phyloP scores from a whole-genome alignment of 1,140 invertebrate species.

The Pissodes strobi region DNA sequence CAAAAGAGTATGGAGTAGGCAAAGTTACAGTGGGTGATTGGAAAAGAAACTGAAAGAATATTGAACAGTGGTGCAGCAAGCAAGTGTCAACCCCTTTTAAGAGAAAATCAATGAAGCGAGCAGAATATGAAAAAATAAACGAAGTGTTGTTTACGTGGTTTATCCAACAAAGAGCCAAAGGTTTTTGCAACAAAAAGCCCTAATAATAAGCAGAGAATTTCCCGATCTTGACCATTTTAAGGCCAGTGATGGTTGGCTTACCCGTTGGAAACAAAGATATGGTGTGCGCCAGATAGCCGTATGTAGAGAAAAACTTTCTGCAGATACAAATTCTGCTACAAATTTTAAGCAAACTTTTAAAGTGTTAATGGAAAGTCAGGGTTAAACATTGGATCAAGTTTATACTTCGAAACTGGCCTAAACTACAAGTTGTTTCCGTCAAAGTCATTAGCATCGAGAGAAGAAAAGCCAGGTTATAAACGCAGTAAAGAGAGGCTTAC shows the following conservation, averaged over 20 bases:
- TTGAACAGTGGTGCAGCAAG: constrained; percentile 3
- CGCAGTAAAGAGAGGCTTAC: constrained; percentile 50
- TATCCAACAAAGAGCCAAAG: too few relatives aligned
- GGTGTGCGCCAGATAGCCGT: constrained; percentile 20
- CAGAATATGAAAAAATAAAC: too few relatives aligned
- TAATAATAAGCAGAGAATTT: too few relatives aligned
- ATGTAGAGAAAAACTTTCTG: constrained; percentile 27
- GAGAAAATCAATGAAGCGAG: constrained; percentile 2
- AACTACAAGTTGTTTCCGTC: constrained; percentile 48
- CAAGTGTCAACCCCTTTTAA: background rate
- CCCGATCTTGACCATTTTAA: too few relatives aligned
- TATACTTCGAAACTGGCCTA: constrained; percentile 56
- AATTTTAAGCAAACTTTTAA: background rate
- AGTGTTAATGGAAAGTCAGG: background rate
- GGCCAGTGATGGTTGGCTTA: too few relatives aligned
- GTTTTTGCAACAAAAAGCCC: too few relatives aligned
- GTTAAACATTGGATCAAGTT: constrained; percentile 30
- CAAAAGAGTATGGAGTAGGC: background rate
- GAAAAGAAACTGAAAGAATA: background rate
- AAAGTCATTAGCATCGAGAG: constrained; percentile 47
- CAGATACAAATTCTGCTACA: background rate
- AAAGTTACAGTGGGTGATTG: background rate
- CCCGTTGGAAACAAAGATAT: constrained; percentile 28
- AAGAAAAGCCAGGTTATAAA: constrained; percentile 52
- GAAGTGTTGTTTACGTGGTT: too few relatives aligned